Evolutionary conservation across 2,888 invertebrate species (phyloP).

Genomic region (Vandiemenella viatica): DNA sequence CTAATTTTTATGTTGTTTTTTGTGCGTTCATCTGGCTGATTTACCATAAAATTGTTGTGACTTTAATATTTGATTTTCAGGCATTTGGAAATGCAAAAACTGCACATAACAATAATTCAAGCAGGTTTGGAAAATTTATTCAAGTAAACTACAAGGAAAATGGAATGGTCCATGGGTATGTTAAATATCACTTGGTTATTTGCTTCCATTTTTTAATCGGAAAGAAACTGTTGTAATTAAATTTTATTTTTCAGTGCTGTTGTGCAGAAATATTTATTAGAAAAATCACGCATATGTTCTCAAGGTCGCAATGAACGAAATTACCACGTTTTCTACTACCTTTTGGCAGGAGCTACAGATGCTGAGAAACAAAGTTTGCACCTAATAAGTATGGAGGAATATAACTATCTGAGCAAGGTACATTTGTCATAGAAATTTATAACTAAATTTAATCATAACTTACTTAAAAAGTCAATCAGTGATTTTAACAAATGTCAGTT

Average conservation of each 20-base stretch:
- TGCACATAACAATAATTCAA: constrained; percentile 92
- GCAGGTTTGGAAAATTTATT: constrained; percentile 93
- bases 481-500: background rate
- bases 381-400: constrained; percentile 71
- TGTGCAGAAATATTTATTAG: constrained; percentile 89
- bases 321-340: constrained; percentile 94
- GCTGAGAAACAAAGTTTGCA: constrained; percentile 68
- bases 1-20: too few species aligned
- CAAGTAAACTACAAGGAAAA: constrained; percentile 96
- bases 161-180: constrained; percentile 91
- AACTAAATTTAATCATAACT: background rate
- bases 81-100: constrained; percentile 99
- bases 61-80: constrained; percentile 23
- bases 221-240: too few species aligned
- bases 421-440: constrained; percentile 1
- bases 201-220: too few species aligned
- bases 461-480: background rate
- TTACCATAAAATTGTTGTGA: constrained; percentile 4
- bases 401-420: constrained; percentile 76
- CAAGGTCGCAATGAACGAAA: constrained; percentile 89
- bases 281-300: constrained; percentile 87
- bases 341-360: constrained; percentile 77
- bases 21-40: too few species aligned
- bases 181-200: constrained; percentile 7
- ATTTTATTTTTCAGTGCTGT: constrained; percentile 49